Conservation (phyloP, 2,888 invertebrate species). For the Euplexia lucipara region DNA sequence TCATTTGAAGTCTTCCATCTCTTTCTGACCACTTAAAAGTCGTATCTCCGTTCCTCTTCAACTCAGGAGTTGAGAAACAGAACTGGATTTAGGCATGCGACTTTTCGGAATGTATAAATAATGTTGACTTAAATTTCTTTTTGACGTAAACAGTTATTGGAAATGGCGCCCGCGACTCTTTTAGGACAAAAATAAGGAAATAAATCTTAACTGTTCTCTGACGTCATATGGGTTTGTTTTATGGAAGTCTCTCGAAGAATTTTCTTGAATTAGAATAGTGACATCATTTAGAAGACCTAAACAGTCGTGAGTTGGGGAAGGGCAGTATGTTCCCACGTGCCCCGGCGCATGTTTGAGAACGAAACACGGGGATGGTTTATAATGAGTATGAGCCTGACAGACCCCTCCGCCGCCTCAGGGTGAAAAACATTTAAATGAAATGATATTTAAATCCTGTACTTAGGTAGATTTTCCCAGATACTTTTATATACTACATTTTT, state of each 20-base stretch:
- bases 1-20: slow-evolving; percentile 18
- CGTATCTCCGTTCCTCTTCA: slow-evolving; percentile 3
- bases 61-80: slow-evolving; percentile 38
- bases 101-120: slow-evolving; percentile 44
- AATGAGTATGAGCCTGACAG: too few relatives aligned
- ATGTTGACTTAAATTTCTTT: slow-evolving; percentile 25
- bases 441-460: too few relatives aligned
- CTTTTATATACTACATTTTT: too few relatives aligned
- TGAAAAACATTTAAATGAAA: too few relatives aligned
- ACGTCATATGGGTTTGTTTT: not conserved
- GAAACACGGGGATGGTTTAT: too few relatives aligned
- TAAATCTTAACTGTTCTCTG: not conserved
- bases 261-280: not conserved
- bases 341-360: too few relatives aligned
- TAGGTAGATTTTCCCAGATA: too few relatives aligned
- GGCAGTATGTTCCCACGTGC: too few relatives aligned
- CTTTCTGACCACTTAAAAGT: not conserved
- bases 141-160: slow-evolving; percentile 41
- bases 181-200: slow-evolving; percentile 11
- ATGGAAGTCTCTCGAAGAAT: slow-evolving; percentile 4
- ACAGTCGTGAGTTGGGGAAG: too few relatives aligned
- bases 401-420: too few relatives aligned
- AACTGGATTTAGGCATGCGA: slow-evolving; percentile 28
- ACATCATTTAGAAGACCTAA: too few relatives aligned
- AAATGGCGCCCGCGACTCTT: not conserved